Conservation (phyloP, 2,113 vertebrate genomes). For the Alectura lathami region DNA sequence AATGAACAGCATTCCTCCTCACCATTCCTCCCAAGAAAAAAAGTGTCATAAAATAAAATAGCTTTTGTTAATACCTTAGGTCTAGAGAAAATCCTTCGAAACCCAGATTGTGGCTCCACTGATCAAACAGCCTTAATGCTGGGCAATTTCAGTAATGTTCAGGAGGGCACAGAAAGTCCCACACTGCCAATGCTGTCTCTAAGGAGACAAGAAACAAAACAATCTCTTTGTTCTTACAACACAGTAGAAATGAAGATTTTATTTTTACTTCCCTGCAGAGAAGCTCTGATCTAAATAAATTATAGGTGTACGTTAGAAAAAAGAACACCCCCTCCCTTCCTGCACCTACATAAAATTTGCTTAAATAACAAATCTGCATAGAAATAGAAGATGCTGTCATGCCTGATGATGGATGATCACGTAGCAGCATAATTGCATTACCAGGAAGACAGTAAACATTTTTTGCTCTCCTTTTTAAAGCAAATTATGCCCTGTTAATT, state of each 20-base stretch:
- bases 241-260: background rate
- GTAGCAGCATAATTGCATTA: conserved; percentile 29
- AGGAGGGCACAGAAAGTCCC: background rate
- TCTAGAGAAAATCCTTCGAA: background rate
- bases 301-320: conserved; percentile 15
- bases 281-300: conserved; percentile 46
- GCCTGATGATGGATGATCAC: conserved; percentile 21
- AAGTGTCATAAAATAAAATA: background rate
- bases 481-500: conserved; percentile 7
- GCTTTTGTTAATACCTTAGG: background rate
- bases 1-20: background rate
- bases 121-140: background rate
- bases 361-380: conserved; percentile 52
- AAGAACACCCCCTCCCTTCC: background rate
- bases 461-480: conserved; percentile 20
- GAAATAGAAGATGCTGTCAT: conserved; percentile 14
- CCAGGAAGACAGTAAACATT: conserved; percentile 30
- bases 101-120: background rate
- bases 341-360: conserved; percentile 21
- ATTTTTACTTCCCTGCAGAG: conserved; percentile 17
- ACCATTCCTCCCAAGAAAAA: background rate
- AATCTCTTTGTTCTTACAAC: background rate
- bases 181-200: background rate
- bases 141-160: background rate
- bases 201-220: background rate